phyloP scores from a whole-genome alignment of 2,113 vertebrate species.

The Oxyura jamaicensis region DNA sequence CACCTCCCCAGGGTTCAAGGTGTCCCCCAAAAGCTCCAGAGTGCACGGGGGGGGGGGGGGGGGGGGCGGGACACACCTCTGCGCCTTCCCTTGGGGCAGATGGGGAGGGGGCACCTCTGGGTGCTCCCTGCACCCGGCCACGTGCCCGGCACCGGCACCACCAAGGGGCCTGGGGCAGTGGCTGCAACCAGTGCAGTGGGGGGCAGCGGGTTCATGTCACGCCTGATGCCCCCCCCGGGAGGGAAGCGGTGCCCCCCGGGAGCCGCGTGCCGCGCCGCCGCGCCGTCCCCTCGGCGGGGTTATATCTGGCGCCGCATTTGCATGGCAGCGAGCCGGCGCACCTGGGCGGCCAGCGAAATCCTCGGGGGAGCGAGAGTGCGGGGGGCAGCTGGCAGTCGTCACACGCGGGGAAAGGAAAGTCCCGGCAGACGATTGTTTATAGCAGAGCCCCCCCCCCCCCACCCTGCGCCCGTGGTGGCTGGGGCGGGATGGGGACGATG shows the following conservation, averaged over 20 bases:
- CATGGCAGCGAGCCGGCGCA: conserved; percentile 39
- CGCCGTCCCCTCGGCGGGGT: background rate
- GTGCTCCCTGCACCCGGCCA: too few relatives aligned
- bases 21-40: background rate
- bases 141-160: background rate
- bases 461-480: background rate
- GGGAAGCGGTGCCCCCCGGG: conserved; percentile 36
- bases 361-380: conserved; percentile 8
- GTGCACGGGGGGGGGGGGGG: background rate
- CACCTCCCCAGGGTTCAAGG: background rate
- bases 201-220: background rate
- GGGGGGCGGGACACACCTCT: too few relatives aligned
- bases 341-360: background rate
- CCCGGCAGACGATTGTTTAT: background rate
- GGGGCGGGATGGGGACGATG: background rate
- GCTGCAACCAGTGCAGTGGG: too few relatives aligned
- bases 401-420: conserved; percentile 24
- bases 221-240: background rate
- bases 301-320: conserved; percentile 54
- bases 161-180: too few relatives aligned
- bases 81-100: background rate
- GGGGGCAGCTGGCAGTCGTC: background rate
- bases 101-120: background rate
- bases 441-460: background rate
- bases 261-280: background rate